Evolutionary conservation across 2,797 vertebrate genomes (phyloP), one percentile per base, ranked within the genome.

Genomic region (Basileuterus tristriatus): DNA sequence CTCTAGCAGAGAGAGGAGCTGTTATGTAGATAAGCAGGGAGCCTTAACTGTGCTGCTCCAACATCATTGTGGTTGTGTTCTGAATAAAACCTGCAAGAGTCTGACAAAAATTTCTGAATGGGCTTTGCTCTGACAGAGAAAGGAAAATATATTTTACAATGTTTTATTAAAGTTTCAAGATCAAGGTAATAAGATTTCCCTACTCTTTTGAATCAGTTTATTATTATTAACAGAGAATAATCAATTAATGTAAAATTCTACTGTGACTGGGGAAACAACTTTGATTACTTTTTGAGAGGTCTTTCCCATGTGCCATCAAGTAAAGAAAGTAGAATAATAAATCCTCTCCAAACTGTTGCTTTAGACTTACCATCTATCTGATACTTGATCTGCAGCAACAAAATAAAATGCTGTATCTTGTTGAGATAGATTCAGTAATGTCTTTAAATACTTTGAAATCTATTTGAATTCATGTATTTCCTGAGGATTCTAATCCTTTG

Each of bases 51-150:
- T 24, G 22, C 20, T 53, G 17, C 32, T 72, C 26, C 80, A 3
- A 0, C 26, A 11, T 27, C 0, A 0, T 44, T n/a, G 6, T 1
- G 1, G 2, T 3, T 76, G 47, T 39, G 9, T 15, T 47, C 39
- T 36, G 58, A 81, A 64, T 65, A 74, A 59, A 75, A 56, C 19
- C 34, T 59, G 27, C 8, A 41, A 27, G 50, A 71, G 5, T 43
- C 32, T 60, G 13, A 37, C 22, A 70, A 56, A 9, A 77, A 49
- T 13, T 85, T 80, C 41, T 52, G 92, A 55, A 52, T 87, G 17
- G 41, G 14, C 9, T 82, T 90, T 67, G 17, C 6, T 53, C n/a
- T 27, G 36, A 34, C 14, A 76, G 17, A 84, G 8, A 59, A 6
- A 65, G 36, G 12, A 87, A 81, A 83, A 68, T 34, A 21, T 8